Percentiles rank a stretch among this genome's conserved stretches.
These are phyloP conservation scores for Diplodus sargus DNA, from an alignment of 2,797 vertebrate genomes.

Conservation along the genomic window DNA sequence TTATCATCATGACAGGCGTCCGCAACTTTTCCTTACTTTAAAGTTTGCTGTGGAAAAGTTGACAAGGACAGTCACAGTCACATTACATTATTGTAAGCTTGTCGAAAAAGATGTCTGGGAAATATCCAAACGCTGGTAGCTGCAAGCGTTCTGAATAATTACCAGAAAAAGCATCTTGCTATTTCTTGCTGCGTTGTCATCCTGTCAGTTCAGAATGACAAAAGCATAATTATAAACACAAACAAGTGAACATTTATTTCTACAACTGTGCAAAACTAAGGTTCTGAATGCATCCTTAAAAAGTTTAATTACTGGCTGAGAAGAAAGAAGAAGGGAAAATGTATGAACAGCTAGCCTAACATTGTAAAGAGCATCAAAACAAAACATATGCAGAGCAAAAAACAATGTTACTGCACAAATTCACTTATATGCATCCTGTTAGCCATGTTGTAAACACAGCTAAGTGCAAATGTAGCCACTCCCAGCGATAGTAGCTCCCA, in stretches of 20 bases:
- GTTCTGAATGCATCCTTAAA: not conserved
- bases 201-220: not conserved
- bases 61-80: constrained; percentile 17
- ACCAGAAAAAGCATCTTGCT: not conserved
- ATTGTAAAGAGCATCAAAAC: not conserved
- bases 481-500: not conserved
- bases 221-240: constrained; percentile 5
- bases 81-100: constrained; percentile 3
- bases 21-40: constrained; percentile 16
- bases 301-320: not conserved
- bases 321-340: not conserved
- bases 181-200: not conserved
- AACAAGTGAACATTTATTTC: not conserved
- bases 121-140: not conserved
- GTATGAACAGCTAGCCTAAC: not conserved
- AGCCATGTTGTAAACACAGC: not conserved
- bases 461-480: not conserved
- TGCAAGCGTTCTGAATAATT: constrained; percentile 1
- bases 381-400: not conserved
- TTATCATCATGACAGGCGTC: constrained; percentile 58
- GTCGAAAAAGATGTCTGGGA: not conserved
- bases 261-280: constrained; percentile 2
- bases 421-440: not conserved
- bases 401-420: not conserved
- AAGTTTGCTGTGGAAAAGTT: constrained; percentile 34